Evolutionary conservation across 2,888 invertebrate species (phyloP).

Genomic region (Drosophila mettleri): DNA sequence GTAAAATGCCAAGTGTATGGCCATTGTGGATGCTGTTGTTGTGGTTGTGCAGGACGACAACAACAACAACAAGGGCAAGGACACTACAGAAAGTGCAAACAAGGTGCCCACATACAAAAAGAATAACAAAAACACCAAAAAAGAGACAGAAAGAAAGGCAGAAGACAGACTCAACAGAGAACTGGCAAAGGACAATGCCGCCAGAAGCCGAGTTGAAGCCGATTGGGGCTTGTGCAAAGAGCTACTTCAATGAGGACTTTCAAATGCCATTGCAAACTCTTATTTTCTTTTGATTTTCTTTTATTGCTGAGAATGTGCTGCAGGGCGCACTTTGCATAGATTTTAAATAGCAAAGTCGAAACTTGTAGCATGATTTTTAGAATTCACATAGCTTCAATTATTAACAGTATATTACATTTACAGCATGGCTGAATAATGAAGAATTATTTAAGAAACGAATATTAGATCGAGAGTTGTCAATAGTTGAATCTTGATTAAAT

Average conservation of each 20-base stretch:
- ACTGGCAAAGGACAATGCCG: conserved; percentile 41
- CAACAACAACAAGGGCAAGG: conserved; percentile 68
- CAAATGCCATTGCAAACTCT: conserved; percentile 57
- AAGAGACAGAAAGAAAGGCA: conserved; percentile 13
- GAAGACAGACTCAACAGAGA: background rate
- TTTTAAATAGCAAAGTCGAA: conserved; percentile 27
- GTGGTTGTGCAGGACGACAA: conserved; percentile 19
- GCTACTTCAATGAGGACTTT: conserved; percentile 50
- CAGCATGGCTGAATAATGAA: background rate
- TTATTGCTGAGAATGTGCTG: conserved; percentile 11
- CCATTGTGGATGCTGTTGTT: conserved; percentile 18
- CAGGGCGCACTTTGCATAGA: conserved; percentile 27
- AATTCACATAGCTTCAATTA: conserved; percentile 17
- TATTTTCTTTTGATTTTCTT: background rate
- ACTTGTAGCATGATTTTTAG: background rate
- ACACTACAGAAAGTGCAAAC: conserved; percentile 61
- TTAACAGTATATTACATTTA: conserved; percentile 31
- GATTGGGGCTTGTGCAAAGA: conserved; percentile 50
- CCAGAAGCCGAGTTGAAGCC: conserved; percentile 53
- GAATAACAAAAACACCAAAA: too few species aligned
- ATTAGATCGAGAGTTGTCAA: too few species aligned
- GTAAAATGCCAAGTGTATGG: conserved; percentile 60
- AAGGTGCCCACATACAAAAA: conserved; percentile 49
- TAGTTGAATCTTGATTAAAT: too few species aligned
- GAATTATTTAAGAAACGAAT: too few species aligned